Evolutionary conservation across 1,140 invertebrate species (phyloP).

Genomic region (Listronotus oregonensis): DNA sequence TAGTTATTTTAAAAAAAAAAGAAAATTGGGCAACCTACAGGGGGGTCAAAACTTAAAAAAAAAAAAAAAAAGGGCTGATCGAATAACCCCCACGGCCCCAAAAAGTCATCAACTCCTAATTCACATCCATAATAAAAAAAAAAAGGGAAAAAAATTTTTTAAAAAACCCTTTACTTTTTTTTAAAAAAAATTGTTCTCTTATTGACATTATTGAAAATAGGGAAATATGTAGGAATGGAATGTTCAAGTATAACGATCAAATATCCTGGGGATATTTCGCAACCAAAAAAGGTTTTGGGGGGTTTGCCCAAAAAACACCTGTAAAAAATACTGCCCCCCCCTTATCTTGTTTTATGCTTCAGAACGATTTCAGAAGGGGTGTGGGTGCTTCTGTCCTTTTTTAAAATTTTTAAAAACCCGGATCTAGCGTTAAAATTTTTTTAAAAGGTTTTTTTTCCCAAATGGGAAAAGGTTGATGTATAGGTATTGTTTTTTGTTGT

Average conservation of each 20-base stretch:
- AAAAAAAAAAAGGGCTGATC: too few relatives aligned
- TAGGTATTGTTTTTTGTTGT: conserved; percentile 26
- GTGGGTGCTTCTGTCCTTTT: conserved; percentile 35
- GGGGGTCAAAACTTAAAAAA: too few relatives aligned
- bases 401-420: conserved; percentile 50
- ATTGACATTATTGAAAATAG: too few relatives aligned
- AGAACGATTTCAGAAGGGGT: conserved; percentile 12
- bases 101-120: too few relatives aligned
- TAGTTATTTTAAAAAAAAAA: too few relatives aligned
- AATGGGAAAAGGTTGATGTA: conserved; percentile 11
- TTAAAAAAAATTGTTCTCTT: too few relatives aligned
- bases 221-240: conserved; percentile 1
- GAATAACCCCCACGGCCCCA: too few relatives aligned
- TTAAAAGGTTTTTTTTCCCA: conserved; percentile 43
- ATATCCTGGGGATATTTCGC: conserved; percentile 27
- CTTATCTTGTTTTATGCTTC: conserved; percentile 44
- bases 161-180: too few relatives aligned
- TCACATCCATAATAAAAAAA: too few relatives aligned
- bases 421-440: conserved; percentile 50
- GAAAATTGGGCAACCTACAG: too few relatives aligned
- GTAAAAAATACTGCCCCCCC: conserved; percentile 45
- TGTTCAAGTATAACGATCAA: conserved; percentile 23
- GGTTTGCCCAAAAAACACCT: conserved; percentile 43
- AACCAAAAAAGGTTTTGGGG: conserved; percentile 15
- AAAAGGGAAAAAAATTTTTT: too few relatives aligned